Evolutionary conservation across 2,888 invertebrate species (phyloP), one percentile per base, ranked within the genome.

Genomic region (Rhingia campestris): DNA sequence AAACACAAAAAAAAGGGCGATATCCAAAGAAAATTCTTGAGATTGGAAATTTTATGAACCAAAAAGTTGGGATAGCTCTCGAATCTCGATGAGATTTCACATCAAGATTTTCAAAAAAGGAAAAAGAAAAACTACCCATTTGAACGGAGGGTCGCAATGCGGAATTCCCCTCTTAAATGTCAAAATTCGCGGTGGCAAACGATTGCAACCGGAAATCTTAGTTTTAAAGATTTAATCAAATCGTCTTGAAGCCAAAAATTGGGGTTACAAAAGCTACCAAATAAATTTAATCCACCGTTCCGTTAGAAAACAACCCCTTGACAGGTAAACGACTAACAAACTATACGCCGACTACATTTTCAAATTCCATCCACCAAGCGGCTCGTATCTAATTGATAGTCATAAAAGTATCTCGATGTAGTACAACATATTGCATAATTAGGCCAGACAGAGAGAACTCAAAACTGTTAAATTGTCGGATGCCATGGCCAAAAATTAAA

Each of bases 1-100:
- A 6, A 54, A 53, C 35, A 53, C 67, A 37, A 12, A 53, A 4
- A n/a, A 51, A 6, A 47, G 39, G 43, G 30, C 49, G 49, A 41
- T 22, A 22, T 22, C 14, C 33, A 53, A 53, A 64, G 45, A 33
- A 66, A 64, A 79, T 66, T 53, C 69, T 10, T 64, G 49, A 69
- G 84, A 80, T 80, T 75, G 70, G 54, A 54, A 73, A 74, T 75
- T 84, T 80, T 84, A 80, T 74, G 84, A 70, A 84, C 69, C 84
- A 75, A 84, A 69, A 84, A 84, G 49, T 70, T 80, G 58, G 69
- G 70, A 84, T 80, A 84, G 70, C 81, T 76, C 56, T 33, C 54
- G 70, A 76, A 76, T 76, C 56, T 39, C 53, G 72, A 81, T 76
- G 76, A 66, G 81, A 70, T 81, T 77, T 66, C 66, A 39, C 73